phyloP scores from a whole-genome alignment of 2,888 invertebrate species.

The Agonum fuliginosum region DNA sequence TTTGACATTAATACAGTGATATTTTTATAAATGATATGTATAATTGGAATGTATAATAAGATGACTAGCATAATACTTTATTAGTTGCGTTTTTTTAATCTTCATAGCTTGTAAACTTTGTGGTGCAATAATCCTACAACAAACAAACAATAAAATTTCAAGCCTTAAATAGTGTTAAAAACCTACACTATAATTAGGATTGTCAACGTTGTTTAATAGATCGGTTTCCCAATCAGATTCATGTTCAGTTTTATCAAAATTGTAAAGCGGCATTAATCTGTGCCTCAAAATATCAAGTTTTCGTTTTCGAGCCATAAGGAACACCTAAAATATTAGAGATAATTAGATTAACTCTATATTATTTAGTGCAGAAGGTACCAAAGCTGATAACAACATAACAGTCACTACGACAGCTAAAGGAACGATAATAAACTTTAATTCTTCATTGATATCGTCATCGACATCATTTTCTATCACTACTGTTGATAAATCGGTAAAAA shows the following conservation, averaged over 20 bases:
- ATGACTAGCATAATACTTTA: slow-evolving; percentile 42
- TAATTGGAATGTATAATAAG: slow-evolving; percentile 22
- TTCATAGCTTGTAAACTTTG: slow-evolving; percentile 46
- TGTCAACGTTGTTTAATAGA: slow-evolving; percentile 72
- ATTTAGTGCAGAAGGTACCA: too few species aligned
- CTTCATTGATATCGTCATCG: slow-evolving; percentile 7
- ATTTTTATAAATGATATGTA: slow-evolving; percentile 40
- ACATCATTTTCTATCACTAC: slow-evolving; percentile 11
- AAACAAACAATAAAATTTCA: background rate
- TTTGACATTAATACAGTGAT: slow-evolving; percentile 35
- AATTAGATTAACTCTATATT: too few species aligned
- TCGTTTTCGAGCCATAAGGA: slow-evolving; percentile 74
- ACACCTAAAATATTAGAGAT: slow-evolving; percentile 70
- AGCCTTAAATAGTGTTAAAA: background rate
- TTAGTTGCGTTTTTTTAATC: slow-evolving; percentile 18
- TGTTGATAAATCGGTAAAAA: slow-evolving; percentile 46
- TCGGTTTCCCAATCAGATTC: slow-evolving; percentile 82
- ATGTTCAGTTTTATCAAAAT: slow-evolving; percentile 80
- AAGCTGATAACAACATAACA: slow-evolving; percentile 69
- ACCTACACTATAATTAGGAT: slow-evolving; percentile 67
- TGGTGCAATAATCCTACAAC: slow-evolving; percentile 54
- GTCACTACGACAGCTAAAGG: slow-evolving; percentile 70
- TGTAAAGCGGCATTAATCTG: slow-evolving; percentile 80
- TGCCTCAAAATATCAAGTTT: slow-evolving; percentile 77
- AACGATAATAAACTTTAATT: slow-evolving; percentile 68